Percentiles rank a stretch among this genome's conserved stretches.
Evolutionary conservation across 2,888 invertebrate genomes (phyloP).

Genomic region (Microctonus hyperodae): DNA sequence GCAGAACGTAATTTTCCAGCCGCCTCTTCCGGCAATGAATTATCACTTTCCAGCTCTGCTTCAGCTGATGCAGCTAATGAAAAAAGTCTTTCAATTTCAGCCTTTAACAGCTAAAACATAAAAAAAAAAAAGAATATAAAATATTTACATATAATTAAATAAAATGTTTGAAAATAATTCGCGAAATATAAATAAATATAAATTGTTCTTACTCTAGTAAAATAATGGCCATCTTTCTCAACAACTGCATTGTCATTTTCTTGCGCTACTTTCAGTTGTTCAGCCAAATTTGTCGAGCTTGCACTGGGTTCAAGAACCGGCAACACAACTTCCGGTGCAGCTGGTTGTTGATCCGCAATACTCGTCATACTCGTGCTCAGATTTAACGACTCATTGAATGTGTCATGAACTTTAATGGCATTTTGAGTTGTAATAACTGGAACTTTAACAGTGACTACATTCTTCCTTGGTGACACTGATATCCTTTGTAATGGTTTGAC

Average conservation of each 20-base stretch:
- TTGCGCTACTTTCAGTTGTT: constrained; percentile 42
- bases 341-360: constrained; percentile 62
- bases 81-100: constrained; percentile 75
- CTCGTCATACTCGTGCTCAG: constrained; percentile 52
- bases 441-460: constrained; percentile 44
- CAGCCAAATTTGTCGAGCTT: constrained; percentile 49
- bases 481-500: constrained; percentile 57
- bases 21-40: constrained; percentile 75
- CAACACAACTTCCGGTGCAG: constrained; percentile 63
- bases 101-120: constrained; percentile 69
- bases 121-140: constrained; percentile 6
- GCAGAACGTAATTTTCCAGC: constrained; percentile 86
- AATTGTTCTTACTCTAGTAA: constrained; percentile 70
- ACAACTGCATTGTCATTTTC: constrained; percentile 51
- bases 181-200: too few relatives aligned
- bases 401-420: constrained; percentile 35
- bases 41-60: constrained; percentile 68
- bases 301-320: constrained; percentile 57
- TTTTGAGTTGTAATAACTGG: constrained; percentile 21
- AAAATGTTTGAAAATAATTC: too few relatives aligned
- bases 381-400: constrained; percentile 41
- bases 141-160: not conserved
- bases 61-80: constrained; percentile 74
- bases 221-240: constrained; percentile 80
- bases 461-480: constrained; percentile 44